Base-by-base conservation (phyloP, 2,113 vertebrate genomes). In the Cephalopholis sonnerati region DNA sequence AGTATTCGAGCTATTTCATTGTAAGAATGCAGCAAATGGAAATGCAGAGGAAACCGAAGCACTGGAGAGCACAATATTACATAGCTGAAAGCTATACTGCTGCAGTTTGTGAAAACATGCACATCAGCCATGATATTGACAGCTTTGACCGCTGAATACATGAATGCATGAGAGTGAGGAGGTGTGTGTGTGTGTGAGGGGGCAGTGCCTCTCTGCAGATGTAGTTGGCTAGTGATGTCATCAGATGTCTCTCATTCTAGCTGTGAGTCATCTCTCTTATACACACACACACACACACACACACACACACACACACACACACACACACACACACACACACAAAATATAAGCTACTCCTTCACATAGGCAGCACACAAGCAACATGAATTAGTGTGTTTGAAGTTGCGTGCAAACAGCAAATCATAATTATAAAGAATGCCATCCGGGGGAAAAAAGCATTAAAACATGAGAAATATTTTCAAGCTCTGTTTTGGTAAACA, bases 221-320 rank as follows among this genome's bases (percentile, higher is more conserved):
- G 76, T 66, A 77, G 48, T 77, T 51, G 41, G 54, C 48, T 68
- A 25, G 24, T 83, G 85, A 81, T 64, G 77, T 87, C 75, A 82
- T 75, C 75, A 71, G 24, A 75, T 66, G 54, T 22, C 25, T 4
- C 36, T 73, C 67, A 24, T 41, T 69, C 0, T 16, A 74, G 59
- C 74, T 66, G 46, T 71, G 66, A 79, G 74, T 85, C 67, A 83
- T 85, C 75, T 51, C 54, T 64, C 25, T 62, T 51, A 54, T 20
- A 68, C 32, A 25, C 13, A 39, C 50, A 41, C 27, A 46, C 24
- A 58, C 18, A 48, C 22, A 66, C 69, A 57, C 64, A 55, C 16
- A 63, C 24, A 58, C 25, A 32, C 65, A 29, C 67, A 36, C n/a
- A 41, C n/a, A 41, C 13, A 74, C 39, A 68, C 24, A 65, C 39